Percentiles rank a stretch among this genome's conserved stretches.
Conservation (phyloP, 2,113 vertebrate genomes). For the Perca fluviatilis region DNA sequence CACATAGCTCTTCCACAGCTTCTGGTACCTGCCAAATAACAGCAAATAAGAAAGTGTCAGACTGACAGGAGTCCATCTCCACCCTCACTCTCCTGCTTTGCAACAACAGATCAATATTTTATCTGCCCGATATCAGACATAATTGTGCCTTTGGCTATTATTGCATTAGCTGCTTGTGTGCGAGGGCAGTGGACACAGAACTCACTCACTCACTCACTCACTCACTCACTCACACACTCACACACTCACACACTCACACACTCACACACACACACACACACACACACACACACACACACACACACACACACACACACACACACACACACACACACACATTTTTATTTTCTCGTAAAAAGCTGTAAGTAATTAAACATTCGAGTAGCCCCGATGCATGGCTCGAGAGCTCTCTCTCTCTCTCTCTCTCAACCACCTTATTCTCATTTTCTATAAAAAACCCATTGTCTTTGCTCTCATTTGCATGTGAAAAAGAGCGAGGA, state of each 20-base stretch:
- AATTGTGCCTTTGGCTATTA: conserved; percentile 56
- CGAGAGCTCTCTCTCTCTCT: conserved; percentile 7
- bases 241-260: not conserved
- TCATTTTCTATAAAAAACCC: conserved; percentile 43
- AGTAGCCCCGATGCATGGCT: not conserved
- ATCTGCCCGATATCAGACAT: conserved; percentile 66
- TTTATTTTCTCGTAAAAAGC: not conserved
- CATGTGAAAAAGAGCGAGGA: conserved; percentile 70
- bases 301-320: no score
- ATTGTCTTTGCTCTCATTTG: conserved; percentile 74
- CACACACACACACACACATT: not conserved
- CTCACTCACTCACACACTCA: conserved; percentile 6
- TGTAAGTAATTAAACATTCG: conserved; percentile 10
- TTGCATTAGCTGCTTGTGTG: conserved; percentile 51
- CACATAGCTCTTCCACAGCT: conserved; percentile 99
- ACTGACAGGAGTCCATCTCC: conserved; percentile 34
- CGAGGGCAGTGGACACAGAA: conserved; percentile 25
- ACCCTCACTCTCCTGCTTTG: not conserved
- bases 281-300: no score
- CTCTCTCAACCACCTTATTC: conserved; percentile 26
- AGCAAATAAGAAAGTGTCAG: conserved; percentile 30
- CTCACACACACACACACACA: not conserved
- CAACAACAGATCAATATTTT: conserved; percentile 73
- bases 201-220: not conserved
- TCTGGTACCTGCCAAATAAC: conserved; percentile 90